A percentile compares a stretch with the other conserved stretches of the same genome.
These are phyloP conservation scores for Reinhardtius hippoglossoides DNA, from an alignment of 2,113 vertebrate species.

Conservation along the genomic window DNA sequence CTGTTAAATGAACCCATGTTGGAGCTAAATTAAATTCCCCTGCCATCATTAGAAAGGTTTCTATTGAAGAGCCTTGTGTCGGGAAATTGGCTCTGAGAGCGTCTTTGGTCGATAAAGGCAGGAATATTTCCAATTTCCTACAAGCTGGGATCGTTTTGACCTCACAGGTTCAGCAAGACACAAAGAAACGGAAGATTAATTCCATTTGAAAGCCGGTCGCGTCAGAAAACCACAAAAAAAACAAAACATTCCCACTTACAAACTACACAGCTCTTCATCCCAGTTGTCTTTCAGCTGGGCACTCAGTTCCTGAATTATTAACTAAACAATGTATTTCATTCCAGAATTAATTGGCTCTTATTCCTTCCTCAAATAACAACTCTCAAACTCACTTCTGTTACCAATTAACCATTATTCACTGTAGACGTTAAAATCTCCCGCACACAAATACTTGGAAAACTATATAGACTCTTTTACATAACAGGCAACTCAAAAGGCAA, in stretches of 20 bases:
- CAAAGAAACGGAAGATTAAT: constrained; percentile 72
- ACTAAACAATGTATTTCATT: constrained; percentile 48
- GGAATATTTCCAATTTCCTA: constrained; percentile 77
- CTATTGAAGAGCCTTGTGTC: constrained; percentile 73
- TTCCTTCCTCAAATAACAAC: constrained; percentile 2
- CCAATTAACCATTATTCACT: constrained; percentile 35
- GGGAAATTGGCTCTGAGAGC: constrained; percentile 71
- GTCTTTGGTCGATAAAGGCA: constrained; percentile 66
- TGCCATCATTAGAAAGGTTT: constrained; percentile 77
- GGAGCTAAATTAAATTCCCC: constrained; percentile 77
- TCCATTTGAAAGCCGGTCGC: constrained; percentile 64
- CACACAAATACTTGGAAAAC: constrained; percentile 2
- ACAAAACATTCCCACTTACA: constrained; percentile 43
- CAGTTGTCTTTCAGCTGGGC: constrained; percentile 35
- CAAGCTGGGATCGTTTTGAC: constrained; percentile 69
- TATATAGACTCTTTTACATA: constrained; percentile 5
- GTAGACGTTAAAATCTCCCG: constrained; percentile 6
- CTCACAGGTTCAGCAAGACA: constrained; percentile 57
- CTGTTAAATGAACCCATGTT: constrained; percentile 73
- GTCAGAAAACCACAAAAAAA: constrained; percentile 51
- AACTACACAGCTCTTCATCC: constrained; percentile 43
- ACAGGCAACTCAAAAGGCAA: constrained; percentile 7
- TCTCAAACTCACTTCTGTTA: constrained; percentile 20
- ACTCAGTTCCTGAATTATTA: constrained; percentile 64
- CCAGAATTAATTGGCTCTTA: constrained; percentile 51